These are phyloP conservation scores for Hormaphis cornu DNA, from an alignment of 1,140 invertebrate species.

Conservation along the genomic window DNA sequence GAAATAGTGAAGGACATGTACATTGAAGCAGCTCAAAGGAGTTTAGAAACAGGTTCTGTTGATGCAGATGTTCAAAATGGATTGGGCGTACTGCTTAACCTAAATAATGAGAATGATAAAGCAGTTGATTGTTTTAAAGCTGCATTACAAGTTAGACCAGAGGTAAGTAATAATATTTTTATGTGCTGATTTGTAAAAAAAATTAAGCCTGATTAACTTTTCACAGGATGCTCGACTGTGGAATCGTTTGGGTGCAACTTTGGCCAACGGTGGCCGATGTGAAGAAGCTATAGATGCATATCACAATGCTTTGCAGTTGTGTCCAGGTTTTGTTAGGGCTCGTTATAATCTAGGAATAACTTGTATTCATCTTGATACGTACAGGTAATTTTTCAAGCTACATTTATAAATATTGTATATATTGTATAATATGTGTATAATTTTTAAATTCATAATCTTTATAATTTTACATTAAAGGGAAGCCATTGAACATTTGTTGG, in stretches of 20 bases:
- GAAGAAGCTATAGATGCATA: slow-evolving; percentile 96
- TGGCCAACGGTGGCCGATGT: slow-evolving; percentile 89
- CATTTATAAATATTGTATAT: neutral
- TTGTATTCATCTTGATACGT: slow-evolving; percentile 90
- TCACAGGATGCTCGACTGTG: slow-evolving; percentile 82
- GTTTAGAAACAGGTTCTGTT: slow-evolving; percentile 54
- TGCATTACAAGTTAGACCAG: slow-evolving; percentile 69
- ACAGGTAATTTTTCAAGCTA: slow-evolving; percentile 53
- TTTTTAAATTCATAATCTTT: neutral
- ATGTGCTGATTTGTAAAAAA: neutral
- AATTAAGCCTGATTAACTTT: neutral
- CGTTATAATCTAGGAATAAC: slow-evolving; percentile 96
- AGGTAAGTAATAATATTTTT: slow-evolving; percentile 48
- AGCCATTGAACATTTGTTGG: slow-evolving; percentile 89
- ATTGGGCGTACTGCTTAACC: slow-evolving; percentile 89
- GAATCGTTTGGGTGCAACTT: slow-evolving; percentile 93
- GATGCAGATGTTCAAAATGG: slow-evolving; percentile 95
- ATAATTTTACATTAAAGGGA: slow-evolving; percentile 51
- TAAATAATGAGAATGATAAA: slow-evolving; percentile 88
- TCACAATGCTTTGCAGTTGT: slow-evolving; percentile 76
- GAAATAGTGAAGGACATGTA: slow-evolving; percentile 69
- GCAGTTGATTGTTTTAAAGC: slow-evolving; percentile 92
- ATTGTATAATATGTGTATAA: neutral
- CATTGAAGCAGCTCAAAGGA: slow-evolving; percentile 72
- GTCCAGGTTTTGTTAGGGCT: slow-evolving; percentile 92